Base-by-base conservation (phyloP, 2,888 invertebrate genomes). In the Melanostoma mellinum region DNA sequence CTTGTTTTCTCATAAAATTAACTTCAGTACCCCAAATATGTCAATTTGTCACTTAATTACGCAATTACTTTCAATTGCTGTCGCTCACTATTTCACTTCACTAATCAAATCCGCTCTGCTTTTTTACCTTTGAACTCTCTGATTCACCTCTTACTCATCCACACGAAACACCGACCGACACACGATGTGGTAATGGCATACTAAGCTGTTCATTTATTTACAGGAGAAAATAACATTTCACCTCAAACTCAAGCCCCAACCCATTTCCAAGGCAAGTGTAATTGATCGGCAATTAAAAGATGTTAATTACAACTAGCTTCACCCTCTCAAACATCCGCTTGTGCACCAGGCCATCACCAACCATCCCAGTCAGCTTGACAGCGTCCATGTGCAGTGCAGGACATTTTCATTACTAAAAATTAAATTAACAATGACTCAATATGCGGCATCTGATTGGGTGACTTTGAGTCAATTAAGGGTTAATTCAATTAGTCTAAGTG, bases 201-300 rank as follows among this genome's bases (percentile, higher is more conserved):
- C 33, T 30, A 9, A 55, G 60, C 46, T 36, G 61, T 42, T 82
- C 55, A 77, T 77, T 82, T 73, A 82, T 76, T 76, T 67, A 81
- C 65, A 48, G 36, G 53, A 67, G 60, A 71, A 20, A 63, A 71
- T 75, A 65, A 46, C 79, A 75, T 48, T 33, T 42, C 36, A 60
- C 42, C 55, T 38, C 9, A 9, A 48, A 33, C 32, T 1, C 52
- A 36, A 42, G 32, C 48, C 33, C 38, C 55, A 9, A 9, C 2
- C 30, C 55, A 48, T 20, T 20, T 20, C 10, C 52, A 65, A 71
- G 48, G 73, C 48, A 35, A 60, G 44, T 56, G 68, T 79, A 79
- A 79, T 78, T 84, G 84, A 84, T 84, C 84, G 60, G 52, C 74
- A 84, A 74, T 75, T 84, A 84, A 75, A 67, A 60, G 71, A 79